Evolutionary conservation across 2,888 invertebrate genomes (phyloP).

Genomic region (Drosophila rubida): DNA sequence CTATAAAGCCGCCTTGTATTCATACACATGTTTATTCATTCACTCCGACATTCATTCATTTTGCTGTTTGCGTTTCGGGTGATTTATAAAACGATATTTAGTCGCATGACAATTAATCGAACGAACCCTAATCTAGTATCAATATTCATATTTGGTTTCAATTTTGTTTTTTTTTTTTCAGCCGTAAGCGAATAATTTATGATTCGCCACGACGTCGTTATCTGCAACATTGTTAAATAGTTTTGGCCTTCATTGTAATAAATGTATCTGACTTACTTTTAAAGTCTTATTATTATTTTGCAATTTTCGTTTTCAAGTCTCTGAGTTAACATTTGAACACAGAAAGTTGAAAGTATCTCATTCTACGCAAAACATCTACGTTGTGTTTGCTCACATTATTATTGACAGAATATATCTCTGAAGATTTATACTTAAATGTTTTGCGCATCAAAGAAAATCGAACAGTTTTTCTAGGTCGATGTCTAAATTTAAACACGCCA

Average conservation of each 20-base stretch:
- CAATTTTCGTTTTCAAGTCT: background rate
- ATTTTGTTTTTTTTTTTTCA: background rate
- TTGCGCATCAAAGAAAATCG: background rate
- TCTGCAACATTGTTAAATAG: background rate
- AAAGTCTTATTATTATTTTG: background rate
- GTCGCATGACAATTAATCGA: slow-evolving; percentile 1
- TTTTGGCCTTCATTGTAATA: background rate
- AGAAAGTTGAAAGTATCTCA: background rate
- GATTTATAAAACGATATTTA: slow-evolving; percentile 6
- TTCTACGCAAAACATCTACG: background rate
- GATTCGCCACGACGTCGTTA: background rate
- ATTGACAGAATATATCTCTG: background rate
- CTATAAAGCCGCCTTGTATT: background rate
- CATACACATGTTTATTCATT: background rate
- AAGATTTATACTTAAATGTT: background rate
- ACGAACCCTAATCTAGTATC: background rate
- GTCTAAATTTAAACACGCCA: background rate
- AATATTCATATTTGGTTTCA: background rate
- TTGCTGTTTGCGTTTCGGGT: background rate
- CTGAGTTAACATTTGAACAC: background rate
- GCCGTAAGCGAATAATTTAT: background rate
- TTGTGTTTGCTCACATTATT: background rate
- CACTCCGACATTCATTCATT: slow-evolving; percentile 3
- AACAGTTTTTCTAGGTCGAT: background rate
- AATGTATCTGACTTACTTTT: background rate